Percentiles rank a stretch among this genome's conserved stretches.
phyloP scores from a whole-genome alignment of 2,797 vertebrate genomes.

The Manis pentadactyla region DNA sequence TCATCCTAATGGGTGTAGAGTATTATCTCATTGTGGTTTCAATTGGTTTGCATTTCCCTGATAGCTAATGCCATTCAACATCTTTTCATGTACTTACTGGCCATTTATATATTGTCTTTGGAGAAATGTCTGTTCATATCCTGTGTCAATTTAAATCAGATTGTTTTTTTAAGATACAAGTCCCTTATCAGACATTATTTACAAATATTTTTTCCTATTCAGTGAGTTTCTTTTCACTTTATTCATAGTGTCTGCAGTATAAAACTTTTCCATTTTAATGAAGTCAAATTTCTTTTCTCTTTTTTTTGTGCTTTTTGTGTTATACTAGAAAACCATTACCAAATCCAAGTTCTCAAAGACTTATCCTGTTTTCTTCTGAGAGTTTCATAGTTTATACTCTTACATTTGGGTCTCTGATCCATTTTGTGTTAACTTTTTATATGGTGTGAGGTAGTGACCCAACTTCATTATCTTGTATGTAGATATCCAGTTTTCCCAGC shows the following conservation, averaged over 20 bases:
- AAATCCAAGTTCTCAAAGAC: background rate
- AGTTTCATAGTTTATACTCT: background rate
- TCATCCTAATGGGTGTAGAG: background rate
- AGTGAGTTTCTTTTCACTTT: background rate
- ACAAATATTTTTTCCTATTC: background rate
- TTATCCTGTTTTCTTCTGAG: background rate
- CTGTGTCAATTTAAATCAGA: background rate
- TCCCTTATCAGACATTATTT: background rate
- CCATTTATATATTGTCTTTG: background rate
- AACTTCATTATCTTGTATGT: background rate
- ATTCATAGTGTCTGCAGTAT: background rate
- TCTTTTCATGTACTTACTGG: background rate
- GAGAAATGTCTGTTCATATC: background rate
- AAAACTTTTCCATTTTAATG: background rate
- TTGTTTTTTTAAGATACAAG: background rate
- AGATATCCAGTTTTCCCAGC: background rate
- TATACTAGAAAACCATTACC: background rate
- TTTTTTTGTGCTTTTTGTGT: background rate
- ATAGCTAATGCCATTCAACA: background rate
- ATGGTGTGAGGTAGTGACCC: background rate
- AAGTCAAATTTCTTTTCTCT: background rate
- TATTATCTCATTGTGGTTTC: background rate
- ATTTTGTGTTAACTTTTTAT: background rate
- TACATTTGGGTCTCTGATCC: background rate
- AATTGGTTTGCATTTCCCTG: background rate